A percentile compares a stretch with the other conserved stretches of the same genome.
phyloP scores from a whole-genome alignment of 2,888 invertebrate genomes.

The Brachycybe producta region DNA sequence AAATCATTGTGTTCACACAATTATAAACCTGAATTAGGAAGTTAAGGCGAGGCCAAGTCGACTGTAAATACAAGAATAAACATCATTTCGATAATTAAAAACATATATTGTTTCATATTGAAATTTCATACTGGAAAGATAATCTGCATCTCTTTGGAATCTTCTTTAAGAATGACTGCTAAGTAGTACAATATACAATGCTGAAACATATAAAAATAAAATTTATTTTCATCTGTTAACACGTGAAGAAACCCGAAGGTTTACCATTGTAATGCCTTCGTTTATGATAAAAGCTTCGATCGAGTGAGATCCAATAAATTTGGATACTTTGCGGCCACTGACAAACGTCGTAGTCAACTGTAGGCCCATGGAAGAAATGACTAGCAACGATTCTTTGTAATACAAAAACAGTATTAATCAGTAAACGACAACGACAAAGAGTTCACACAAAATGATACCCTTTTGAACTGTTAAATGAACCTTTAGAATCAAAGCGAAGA shows the following conservation, averaged over 20 bases:
- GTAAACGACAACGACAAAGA: not conserved
- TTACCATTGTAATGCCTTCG: conserved; percentile 6
- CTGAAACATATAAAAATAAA: not conserved
- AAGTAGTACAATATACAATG: not conserved
- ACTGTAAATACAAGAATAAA: too few species aligned
- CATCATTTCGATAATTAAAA: too few species aligned
- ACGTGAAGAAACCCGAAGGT: not conserved
- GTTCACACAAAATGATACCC: not conserved
- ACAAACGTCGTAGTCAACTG: conserved; percentile 6
- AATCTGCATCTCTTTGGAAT: too few species aligned
- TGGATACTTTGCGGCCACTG: conserved; percentile 3
- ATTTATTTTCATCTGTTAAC: not conserved
- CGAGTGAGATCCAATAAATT: not conserved
- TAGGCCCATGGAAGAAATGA: conserved; percentile 1
- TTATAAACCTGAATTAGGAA: too few species aligned
- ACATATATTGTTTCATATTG: too few species aligned
- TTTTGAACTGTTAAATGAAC: not conserved
- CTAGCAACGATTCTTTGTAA: conserved; percentile 3
- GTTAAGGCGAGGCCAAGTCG: too few species aligned
- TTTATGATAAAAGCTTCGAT: conserved; percentile 3
- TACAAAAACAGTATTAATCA: not conserved
- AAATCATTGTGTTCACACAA: too few species aligned
- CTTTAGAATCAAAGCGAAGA: too few species aligned
- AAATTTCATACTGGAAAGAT: too few species aligned
- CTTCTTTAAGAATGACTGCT: too few species aligned